A percentile compares a stretch with the other conserved stretches of the same genome.
These are phyloP conservation scores for Rhinichthys osculus DNA, from an alignment of 2,797 vertebrate species.

Conservation along the genomic window DNA sequence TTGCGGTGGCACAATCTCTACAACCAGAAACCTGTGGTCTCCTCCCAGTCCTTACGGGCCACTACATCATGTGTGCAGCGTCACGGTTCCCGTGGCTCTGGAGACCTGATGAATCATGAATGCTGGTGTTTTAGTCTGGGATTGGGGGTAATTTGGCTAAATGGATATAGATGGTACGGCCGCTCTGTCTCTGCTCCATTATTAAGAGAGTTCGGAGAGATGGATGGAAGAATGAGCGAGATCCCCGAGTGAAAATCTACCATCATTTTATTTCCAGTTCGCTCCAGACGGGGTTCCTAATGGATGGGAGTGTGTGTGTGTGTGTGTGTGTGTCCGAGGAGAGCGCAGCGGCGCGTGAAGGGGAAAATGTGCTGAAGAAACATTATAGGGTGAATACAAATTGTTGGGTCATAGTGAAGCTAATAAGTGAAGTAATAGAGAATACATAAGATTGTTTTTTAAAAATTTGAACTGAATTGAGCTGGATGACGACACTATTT, in stretches of 20 bases:
- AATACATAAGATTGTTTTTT: not conserved
- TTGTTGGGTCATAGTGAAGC: not conserved
- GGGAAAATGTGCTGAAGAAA: not conserved
- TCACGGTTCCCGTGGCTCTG: not conserved
- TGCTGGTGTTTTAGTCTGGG: conserved; percentile 63
- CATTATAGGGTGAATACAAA: not conserved
- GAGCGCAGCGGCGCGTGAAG: not conserved
- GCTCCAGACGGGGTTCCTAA: conserved; percentile 24
- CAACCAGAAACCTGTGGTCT: not conserved
- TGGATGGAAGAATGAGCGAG: conserved; percentile 53
- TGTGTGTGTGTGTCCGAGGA: not conserved
- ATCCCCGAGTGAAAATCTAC: conserved; percentile 28
- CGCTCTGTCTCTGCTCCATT: conserved; percentile 71
- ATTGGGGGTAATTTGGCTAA: conserved; percentile 70
- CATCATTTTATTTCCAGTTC: not conserved
- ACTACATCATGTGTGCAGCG: not conserved
- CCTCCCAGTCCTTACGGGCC: too few species aligned
- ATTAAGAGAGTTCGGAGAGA: conserved; percentile 66
- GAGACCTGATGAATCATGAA: conserved; percentile 73
- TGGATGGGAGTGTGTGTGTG: not conserved
- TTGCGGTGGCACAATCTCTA: not conserved
- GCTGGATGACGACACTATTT: too few species aligned
- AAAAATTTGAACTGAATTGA: not conserved
- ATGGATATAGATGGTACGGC: conserved; percentile 70
- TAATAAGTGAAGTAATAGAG: not conserved